Evolutionary conservation across 2,888 invertebrate species (phyloP).

Genomic region (Schizaphis graminum): DNA sequence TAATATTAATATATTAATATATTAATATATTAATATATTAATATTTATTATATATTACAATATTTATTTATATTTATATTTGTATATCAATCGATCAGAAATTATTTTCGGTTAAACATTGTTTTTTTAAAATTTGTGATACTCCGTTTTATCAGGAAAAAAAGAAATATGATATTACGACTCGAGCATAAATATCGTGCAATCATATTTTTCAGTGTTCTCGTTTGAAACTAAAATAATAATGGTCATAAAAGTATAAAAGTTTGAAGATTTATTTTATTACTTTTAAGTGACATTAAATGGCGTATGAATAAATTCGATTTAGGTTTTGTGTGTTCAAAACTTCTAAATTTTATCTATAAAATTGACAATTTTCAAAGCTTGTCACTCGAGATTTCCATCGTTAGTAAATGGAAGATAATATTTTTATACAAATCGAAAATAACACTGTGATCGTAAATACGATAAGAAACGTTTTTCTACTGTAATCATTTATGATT

Average conservation of each 20-base stretch:
- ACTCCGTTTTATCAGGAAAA: not conserved
- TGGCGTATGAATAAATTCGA: not conserved
- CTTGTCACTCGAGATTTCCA: not conserved
- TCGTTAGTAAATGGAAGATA: not conserved
- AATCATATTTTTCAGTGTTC: not conserved
- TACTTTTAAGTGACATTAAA: slow-evolving; percentile 21
- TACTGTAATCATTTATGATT: not conserved
- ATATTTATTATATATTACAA: too few species aligned
- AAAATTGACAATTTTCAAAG: not conserved
- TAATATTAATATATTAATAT: too few species aligned
- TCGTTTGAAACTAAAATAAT: slow-evolving; percentile 8
- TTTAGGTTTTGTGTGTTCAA: not conserved
- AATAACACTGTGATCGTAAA: not conserved
- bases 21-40: too few species aligned
- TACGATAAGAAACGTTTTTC: not conserved
- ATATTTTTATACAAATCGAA: not conserved
- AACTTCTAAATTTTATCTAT: not conserved
- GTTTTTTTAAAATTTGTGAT: not conserved
- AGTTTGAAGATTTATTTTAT: slow-evolving; percentile 17
- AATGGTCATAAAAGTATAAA: not conserved
- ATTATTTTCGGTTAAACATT: not conserved
- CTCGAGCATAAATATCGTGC: not conserved
- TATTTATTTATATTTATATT: too few species aligned
- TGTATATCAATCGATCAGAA: not conserved
- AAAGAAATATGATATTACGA: not conserved